Evolutionary conservation across 2,113 vertebrate species (phyloP), one percentile per base, ranked within the genome.

Genomic region (Alethe diademata): DNA sequence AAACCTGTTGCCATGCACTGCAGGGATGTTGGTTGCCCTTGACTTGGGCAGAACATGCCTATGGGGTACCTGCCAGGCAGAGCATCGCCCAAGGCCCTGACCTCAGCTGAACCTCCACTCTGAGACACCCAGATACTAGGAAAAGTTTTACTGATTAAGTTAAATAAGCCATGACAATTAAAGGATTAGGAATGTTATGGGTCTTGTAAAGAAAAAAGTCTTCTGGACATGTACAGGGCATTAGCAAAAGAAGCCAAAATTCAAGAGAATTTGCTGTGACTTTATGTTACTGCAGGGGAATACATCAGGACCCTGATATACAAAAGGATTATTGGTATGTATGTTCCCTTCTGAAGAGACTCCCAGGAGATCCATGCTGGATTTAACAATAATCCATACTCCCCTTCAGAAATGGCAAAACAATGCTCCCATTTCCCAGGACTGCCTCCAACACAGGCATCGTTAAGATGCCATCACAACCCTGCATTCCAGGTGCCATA

Each of bases 351-450:
- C 94, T 74, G 95, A 94, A 93, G 74, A 89, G 86, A 29, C 79
- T 94, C 97, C 95, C 96, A 4, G 67, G 97, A 97, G 98, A 95
- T 88, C 91, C 95, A 94, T 97, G 95, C 80, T 38, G 35, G 94
- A 96, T 97, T 97, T 95, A 97, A 97, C 86, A 95, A 97, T 95
- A 96, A 98, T 97, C 97, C 95, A 90, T 95, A 96, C 91, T 95
- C 92, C 93, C 92, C 89, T 94, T 91, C 91, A 73, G 96, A 97
- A 98, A 97, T 15, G 11, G 66, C 73, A 95, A 82, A 82, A 64
- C 86, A 47, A 22, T 51, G 35, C 95, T 88, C 87, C 60, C 89
- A 90, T 96, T 89, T 96, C 96, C 97, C 86, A 85, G 95, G 88
- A 69, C 71, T 29, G 22, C 92, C 56, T 23, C 73, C 50, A 94